Evolutionary conservation across 1,140 invertebrate genomes (phyloP).

Genomic region (Drosophila bipectinata): DNA sequence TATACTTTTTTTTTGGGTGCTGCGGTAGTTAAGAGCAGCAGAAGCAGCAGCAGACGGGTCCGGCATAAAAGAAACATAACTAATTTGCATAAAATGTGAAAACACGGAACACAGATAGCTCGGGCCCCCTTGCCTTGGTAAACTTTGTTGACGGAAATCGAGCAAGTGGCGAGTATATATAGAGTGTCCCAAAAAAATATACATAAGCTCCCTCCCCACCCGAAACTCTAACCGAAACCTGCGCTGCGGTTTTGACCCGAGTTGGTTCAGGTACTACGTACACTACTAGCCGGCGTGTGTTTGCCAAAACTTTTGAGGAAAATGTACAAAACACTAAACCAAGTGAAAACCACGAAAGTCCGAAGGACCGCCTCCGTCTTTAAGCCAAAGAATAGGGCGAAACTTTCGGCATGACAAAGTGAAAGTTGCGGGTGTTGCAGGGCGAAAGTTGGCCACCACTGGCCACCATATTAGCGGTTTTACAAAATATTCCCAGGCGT

Average conservation of each 20-base stretch:
- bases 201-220: not conserved
- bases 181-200: slow-evolving; percentile 32
- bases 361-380: slow-evolving; percentile 1
- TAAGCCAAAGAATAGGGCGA: slow-evolving; percentile 31
- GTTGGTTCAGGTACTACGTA: slow-evolving; percentile 50
- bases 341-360: slow-evolving; percentile 61
- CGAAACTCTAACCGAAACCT: not conserved
- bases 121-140: not conserved
- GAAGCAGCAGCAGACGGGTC: slow-evolving; percentile 54
- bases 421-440: slow-evolving; percentile 52
- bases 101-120: slow-evolving; percentile 44
- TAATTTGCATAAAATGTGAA: slow-evolving; percentile 79
- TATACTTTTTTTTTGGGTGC: slow-evolving; percentile 6
- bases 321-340: slow-evolving; percentile 67
- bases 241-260: slow-evolving; percentile 23
- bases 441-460: slow-evolving; percentile 16
- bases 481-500: slow-evolving; percentile 12
- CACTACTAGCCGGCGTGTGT: slow-evolving; percentile 12
- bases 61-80: slow-evolving; percentile 80
- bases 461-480: slow-evolving; percentile 67
- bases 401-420: slow-evolving; percentile 71
- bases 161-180: slow-evolving; percentile 57
- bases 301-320: slow-evolving; percentile 44
- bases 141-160: slow-evolving; percentile 69
- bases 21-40: slow-evolving; percentile 63